These are phyloP conservation scores for Dicentrarchus labrax DNA, from an alignment of 2,113 vertebrate species.

Conservation along the genomic window DNA sequence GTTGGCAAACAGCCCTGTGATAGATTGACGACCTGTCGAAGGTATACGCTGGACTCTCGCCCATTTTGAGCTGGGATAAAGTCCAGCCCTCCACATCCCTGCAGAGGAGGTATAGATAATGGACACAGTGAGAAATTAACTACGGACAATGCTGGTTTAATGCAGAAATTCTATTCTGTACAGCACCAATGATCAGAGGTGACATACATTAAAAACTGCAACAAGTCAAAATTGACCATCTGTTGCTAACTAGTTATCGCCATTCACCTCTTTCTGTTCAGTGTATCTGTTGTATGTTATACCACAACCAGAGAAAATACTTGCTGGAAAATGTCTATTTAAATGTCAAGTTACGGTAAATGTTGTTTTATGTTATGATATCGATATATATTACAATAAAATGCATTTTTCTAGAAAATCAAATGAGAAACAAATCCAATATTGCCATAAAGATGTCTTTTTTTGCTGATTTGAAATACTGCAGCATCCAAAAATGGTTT, in stretches of 20 bases:
- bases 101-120: not conserved
- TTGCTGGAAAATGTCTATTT: not conserved
- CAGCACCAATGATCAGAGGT: too few species aligned
- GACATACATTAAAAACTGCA: not conserved
- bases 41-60: not conserved
- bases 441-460: not conserved
- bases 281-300: not conserved
- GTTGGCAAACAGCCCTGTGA: not conserved
- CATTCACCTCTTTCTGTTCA: not conserved
- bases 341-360: not conserved
- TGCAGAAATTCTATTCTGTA: too few species aligned
- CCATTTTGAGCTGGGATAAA: not conserved
- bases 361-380: not conserved
- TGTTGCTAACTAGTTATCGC: too few species aligned
- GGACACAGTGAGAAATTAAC: not conserved
- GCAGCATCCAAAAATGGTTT: not conserved
- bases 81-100: not conserved
- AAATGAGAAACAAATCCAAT: not conserved
- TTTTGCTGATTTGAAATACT: not conserved
- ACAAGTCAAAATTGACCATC: not conserved
- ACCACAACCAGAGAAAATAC: not conserved
- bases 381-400: not conserved
- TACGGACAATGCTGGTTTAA: too few species aligned
- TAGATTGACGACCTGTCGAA: not conserved
- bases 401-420: not conserved